These are phyloP conservation scores for Dasyurus viverrinus DNA, from an alignment of 2,113 vertebrate genomes.

Conservation along the genomic window DNA sequence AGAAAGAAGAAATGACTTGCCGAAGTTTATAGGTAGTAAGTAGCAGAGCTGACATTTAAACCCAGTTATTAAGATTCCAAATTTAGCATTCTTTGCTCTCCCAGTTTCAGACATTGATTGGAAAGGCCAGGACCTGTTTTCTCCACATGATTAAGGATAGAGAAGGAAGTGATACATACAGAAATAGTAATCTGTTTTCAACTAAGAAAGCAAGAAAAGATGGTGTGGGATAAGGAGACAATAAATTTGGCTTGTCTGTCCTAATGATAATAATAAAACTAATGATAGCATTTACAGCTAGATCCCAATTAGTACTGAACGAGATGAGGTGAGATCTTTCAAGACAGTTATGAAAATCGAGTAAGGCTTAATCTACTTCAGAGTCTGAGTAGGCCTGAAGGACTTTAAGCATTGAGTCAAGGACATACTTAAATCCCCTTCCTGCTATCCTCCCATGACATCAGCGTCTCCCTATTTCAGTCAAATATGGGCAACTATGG, in stretches of 20 bases:
- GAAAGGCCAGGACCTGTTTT: neutral
- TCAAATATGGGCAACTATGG: too few species aligned
- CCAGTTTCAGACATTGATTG: neutral
- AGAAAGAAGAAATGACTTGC: slow-evolving; percentile 4
- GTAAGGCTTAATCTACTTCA: too few species aligned
- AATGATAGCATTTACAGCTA: neutral
- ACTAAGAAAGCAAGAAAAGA: neutral
- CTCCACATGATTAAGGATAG: neutral
- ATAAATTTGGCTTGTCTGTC: neutral
- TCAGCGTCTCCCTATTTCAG: too few species aligned
- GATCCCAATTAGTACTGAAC: neutral
- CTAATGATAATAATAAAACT: neutral
- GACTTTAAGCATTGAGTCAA: too few species aligned
- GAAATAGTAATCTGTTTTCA: neutral
- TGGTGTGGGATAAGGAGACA: neutral
- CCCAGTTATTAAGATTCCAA: neutral
- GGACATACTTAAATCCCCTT: too few species aligned
- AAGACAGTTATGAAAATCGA: too few species aligned
- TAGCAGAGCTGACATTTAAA: slow-evolving; percentile 23
- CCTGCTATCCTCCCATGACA: too few species aligned
- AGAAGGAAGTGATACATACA: neutral
- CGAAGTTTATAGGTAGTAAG: neutral
- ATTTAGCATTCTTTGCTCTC: neutral
- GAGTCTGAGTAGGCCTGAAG: too few species aligned
- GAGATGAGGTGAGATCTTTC: too few species aligned